Percentiles rank a stretch among this genome's conserved stretches.
phyloP scores from a whole-genome alignment of 2,797 vertebrate genomes.

The Myotis vivesi region DNA sequence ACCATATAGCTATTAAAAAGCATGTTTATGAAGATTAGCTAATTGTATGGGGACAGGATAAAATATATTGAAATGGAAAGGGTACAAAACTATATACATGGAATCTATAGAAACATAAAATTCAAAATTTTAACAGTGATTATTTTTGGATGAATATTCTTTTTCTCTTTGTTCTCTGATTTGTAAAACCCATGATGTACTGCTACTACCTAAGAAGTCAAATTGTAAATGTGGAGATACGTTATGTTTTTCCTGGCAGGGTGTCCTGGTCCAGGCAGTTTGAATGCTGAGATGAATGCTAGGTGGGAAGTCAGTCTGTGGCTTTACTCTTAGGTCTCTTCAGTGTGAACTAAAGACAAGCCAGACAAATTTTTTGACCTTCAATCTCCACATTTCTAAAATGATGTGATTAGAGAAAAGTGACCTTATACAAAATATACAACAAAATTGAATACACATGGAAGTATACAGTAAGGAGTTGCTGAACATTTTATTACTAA shows the following conservation, averaged over 20 bases:
- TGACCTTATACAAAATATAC: background rate
- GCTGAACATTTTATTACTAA: background rate
- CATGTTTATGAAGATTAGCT: background rate
- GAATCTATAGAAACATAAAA: background rate
- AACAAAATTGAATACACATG: background rate
- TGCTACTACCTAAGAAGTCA: background rate
- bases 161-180: background rate
- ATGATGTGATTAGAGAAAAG: background rate
- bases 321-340: background rate
- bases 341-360: background rate
- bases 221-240: background rate
- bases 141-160: background rate
- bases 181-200: background rate
- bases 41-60: constrained; percentile 3
- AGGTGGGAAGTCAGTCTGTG: background rate
- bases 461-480: background rate
- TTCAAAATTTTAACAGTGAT: background rate
- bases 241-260: background rate
- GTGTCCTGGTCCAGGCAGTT: background rate
- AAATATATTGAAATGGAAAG: background rate
- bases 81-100: background rate
- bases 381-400: background rate
- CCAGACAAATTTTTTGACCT: background rate
- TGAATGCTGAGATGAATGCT: background rate
- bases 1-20: background rate